phyloP scores from a whole-genome alignment of 2,888 invertebrate genomes.

The Zygogramma bicolorata region DNA sequence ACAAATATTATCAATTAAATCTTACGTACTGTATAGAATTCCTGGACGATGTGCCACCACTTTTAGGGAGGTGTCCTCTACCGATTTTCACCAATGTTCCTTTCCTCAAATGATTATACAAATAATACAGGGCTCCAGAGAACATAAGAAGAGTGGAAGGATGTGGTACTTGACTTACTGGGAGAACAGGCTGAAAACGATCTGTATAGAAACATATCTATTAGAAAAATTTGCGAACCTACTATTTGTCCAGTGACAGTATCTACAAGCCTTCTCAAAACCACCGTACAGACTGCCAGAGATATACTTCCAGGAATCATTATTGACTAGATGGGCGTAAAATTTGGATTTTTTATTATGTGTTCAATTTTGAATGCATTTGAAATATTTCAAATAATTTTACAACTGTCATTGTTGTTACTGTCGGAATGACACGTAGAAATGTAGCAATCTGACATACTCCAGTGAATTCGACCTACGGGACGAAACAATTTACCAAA shows the following conservation, averaged over 20 bases:
- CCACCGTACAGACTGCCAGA: slow-evolving; percentile 42
- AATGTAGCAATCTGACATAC: no score
- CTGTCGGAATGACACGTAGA: no score
- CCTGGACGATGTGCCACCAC: background rate
- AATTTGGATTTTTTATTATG: slow-evolving; percentile 25
- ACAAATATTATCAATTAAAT: background rate
- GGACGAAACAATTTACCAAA: no score
- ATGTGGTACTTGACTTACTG: slow-evolving; percentile 28
- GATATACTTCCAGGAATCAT: slow-evolving; percentile 43
- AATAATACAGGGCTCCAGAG: slow-evolving; percentile 37
- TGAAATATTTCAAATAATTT: slow-evolving; percentile 11
- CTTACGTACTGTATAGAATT: slow-evolving; percentile 6
- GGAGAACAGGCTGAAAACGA: slow-evolving; percentile 26
- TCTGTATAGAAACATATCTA: background rate
- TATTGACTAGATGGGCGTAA: slow-evolving; percentile 7
- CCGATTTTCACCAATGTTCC: slow-evolving; percentile 44
- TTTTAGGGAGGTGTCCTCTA: slow-evolving; percentile 21
- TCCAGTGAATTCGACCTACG: no score
- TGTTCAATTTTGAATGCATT: slow-evolving; percentile 19
- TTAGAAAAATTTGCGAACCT: slow-evolving; percentile 16
- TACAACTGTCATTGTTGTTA: slow-evolving; percentile 14
- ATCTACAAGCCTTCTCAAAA: slow-evolving; percentile 40
- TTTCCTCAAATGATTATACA: slow-evolving; percentile 38
- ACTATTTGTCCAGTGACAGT: slow-evolving; percentile 35
- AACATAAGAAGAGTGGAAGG: slow-evolving; percentile 35